Evolutionary conservation across 2,113 vertebrate genomes (phyloP).

Genomic region (Abramis brama): DNA sequence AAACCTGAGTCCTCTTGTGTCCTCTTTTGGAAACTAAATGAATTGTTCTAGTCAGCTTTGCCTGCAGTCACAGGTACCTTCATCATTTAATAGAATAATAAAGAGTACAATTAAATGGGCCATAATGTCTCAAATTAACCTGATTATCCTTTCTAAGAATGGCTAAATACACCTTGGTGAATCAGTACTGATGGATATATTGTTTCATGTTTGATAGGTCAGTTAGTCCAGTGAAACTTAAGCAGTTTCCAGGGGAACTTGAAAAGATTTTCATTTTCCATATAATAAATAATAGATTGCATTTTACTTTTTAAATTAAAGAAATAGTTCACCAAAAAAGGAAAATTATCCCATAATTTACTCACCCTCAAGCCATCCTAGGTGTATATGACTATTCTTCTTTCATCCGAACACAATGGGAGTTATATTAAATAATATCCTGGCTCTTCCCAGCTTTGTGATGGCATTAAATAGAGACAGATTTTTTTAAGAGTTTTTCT

Average conservation of each 20-base stretch:
- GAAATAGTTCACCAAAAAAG: too few relatives aligned
- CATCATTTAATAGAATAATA: neutral
- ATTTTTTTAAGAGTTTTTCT: too few relatives aligned
- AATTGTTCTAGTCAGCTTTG: neutral
- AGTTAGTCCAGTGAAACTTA: neutral
- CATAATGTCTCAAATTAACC: neutral
- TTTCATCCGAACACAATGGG: too few relatives aligned
- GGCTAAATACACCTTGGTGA: neutral
- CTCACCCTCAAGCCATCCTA: too few relatives aligned
- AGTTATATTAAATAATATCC: too few relatives aligned
- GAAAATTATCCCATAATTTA: too few relatives aligned
- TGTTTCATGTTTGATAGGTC: neutral
- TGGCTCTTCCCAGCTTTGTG: too few relatives aligned
- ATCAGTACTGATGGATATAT: neutral
- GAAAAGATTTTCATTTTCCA: neutral
- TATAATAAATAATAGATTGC: too few relatives aligned
- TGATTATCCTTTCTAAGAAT: neutral
- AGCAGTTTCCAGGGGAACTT: neutral
- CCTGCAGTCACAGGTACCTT: neutral
- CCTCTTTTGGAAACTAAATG: neutral
- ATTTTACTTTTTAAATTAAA: too few relatives aligned
- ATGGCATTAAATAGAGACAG: too few relatives aligned
- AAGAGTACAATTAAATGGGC: conserved; percentile 7
- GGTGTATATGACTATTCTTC: too few relatives aligned
- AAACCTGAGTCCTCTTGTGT: neutral